Evolutionary conservation across 2,888 invertebrate species (phyloP), one percentile per base, ranked within the genome.

Genomic region (Portevinia maculata): DNA sequence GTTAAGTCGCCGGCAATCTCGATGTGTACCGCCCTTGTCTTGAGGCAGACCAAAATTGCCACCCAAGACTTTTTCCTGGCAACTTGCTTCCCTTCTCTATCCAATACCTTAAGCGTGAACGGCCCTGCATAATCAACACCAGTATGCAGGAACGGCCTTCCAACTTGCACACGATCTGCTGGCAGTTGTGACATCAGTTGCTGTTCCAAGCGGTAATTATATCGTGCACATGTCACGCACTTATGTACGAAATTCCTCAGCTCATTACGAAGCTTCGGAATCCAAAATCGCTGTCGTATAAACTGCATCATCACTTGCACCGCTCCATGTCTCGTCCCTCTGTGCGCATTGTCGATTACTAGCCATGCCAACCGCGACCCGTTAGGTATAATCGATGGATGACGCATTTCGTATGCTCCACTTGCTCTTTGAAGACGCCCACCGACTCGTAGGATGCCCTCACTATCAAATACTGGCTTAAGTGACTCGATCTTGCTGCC

Each of bases 111-210:
- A 0, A 70, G 30, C n/a, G 70, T 32, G 3, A 69, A 53, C 11
- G 70, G 64, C 3, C 69, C 64, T 1, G 78, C 65, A 41, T 48
- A 59, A 19, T 65, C 64, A 11, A 75, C 65, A 1, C 75, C 62
- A 4, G 44, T n/a, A 15, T 57, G 39, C 3, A 69, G 30, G 13
- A 76, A 62, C 1, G 60, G 37, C 19, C 73, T 79, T 0, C 73
- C 79, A 4, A 24, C 4, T 17, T 32, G 59, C 32, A 1, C 65
- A 46, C 17, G 28, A 11, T 6, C 24, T 17, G 30, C 44, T 71
- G 8, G 30, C 7, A 30, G 7, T 7, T 30, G 4, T 30, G 30
- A 30, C 30, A 30, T 30, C 3, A 30, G 30, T 30, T 30, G 30
- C 3, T 30, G 30, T 30, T 30, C 30, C 7, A 30, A 30, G n/a